Base-by-base conservation (phyloP, 2,797 vertebrate species). In the Sandelia bainsii region DNA sequence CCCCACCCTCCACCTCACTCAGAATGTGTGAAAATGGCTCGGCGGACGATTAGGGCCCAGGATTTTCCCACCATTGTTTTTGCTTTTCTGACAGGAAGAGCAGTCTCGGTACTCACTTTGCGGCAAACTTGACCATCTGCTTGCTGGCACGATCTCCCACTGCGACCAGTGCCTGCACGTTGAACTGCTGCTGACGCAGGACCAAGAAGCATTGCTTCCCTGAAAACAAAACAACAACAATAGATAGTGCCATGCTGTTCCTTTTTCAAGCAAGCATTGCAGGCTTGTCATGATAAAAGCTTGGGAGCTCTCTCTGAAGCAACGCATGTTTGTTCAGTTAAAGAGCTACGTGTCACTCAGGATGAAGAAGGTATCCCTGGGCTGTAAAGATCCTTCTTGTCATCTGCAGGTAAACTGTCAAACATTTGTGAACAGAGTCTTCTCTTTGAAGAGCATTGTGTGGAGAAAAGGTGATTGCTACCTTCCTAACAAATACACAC, bases 121-220 rank as follows among this genome's bases (percentile, higher is more conserved):
- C 98, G 78, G 96, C 96, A 94, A 99, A 99, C 95, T 98, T 99
- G 95, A 99, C 98, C 98, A 99, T 99, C 97, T 99, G 98, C 96
- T 98, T 99, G 96, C 98, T 99, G 79, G 97, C 96, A 93, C 95
- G 95, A 84, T 98, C 97, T 94, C 98, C 97, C 94, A 99, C 97
- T n/a, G 97, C 97, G 89, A 98, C 96, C 75, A 98, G 95, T 50
- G 96, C 98, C 92, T 99, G 98, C 89, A 98, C 95, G 80, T 97
- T 97, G 93, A 97, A 98, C 95, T 99, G 98, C 94, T 98, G 98
- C 91, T 99, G 98, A 95, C 97, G 97, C 84, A 98, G 94, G 88
- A 99, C 97, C 93, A 99, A 95, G 93, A 98, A 99, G 90, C 97
- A 99, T 84, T 98, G 98, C 93, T 99, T 99, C 82, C 98, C 98